Conservation (phyloP, 2,113 vertebrate species). For the Passerina amoena region DNA sequence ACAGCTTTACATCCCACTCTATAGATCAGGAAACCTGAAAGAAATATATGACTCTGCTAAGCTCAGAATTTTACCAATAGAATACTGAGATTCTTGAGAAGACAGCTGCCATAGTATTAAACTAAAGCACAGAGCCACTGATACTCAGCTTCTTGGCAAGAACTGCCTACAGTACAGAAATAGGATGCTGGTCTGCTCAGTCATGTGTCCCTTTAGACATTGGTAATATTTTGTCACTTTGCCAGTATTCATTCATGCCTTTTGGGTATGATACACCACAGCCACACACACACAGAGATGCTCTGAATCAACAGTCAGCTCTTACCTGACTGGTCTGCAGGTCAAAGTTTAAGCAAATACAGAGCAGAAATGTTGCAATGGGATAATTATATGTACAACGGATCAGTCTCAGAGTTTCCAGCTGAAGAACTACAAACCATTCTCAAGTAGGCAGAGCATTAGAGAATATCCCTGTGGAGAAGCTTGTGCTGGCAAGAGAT, state of each 20-base stretch:
- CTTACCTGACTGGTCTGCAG: neutral
- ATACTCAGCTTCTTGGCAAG: constrained; percentile 38
- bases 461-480: neutral
- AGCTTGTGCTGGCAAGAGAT: neutral
- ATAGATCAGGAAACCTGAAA: neutral
- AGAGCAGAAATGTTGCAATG: neutral
- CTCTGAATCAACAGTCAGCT: neutral
- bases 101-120: neutral
- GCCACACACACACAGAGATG: neutral
- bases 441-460: neutral
- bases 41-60: neutral
- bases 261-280: neutral
- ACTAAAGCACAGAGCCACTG: neutral
- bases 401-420: neutral
- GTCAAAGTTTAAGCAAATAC: neutral
- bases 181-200: neutral
- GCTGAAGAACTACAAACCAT: neutral
- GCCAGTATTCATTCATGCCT: constrained; percentile 46
- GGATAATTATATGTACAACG: neutral
- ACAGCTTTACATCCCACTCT: neutral
- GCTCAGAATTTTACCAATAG: neutral
- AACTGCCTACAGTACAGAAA: neutral
- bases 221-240: constrained; percentile 2
- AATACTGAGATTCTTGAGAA: neutral
- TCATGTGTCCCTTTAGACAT: constrained; percentile 20